Evolutionary conservation across 2,888 invertebrate genomes (phyloP), one percentile per base, ranked within the genome.

Genomic region (Busseola fusca): DNA sequence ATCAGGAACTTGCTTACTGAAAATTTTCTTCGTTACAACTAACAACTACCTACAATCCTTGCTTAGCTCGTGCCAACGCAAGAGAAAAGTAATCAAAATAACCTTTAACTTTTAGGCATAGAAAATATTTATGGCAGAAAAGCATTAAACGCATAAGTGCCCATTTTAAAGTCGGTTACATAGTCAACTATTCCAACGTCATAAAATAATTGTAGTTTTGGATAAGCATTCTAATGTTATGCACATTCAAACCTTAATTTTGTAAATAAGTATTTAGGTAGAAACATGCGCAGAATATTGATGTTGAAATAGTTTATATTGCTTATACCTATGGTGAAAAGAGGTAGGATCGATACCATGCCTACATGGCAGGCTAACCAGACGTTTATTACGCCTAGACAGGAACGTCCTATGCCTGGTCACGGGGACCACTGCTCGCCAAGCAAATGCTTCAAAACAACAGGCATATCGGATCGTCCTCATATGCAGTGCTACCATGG

Each of bases 71-170:
- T 56, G 16, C 7, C 18, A 52, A 18, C 5, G 16, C 40, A 50
- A 58, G 7, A 30, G 16, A 42, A 76, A 14, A 60, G 1, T 18
- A 56, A 40, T 40, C 1, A 48, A 37, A 76, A 69, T 59, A 40
- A 56, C 10, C 21, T 69, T 21, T n/a, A 45, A 30, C n/a, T 37
- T 59, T 59, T 45, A n/a, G 4, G 27, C 37, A 14, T 40, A 40
- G 54, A 59, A 78, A 37, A 63, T 65, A 54, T 56, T 66, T 59
- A 80, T 66, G 40, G 50, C 70, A 64, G 54, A 64, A 66, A 66
- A 76, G 50, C 64, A 64, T 57, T 75, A 54, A 69, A 74, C 16
- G 21, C 40, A 57, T 58, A 62, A 37, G 62, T 59, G 27, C 50
- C 25, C 30, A 50, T 54, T 77, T 65, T 62, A 58, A 80, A 69